phyloP scores from a whole-genome alignment of 2,797 vertebrate species.

The Spheniscus humboldti region DNA sequence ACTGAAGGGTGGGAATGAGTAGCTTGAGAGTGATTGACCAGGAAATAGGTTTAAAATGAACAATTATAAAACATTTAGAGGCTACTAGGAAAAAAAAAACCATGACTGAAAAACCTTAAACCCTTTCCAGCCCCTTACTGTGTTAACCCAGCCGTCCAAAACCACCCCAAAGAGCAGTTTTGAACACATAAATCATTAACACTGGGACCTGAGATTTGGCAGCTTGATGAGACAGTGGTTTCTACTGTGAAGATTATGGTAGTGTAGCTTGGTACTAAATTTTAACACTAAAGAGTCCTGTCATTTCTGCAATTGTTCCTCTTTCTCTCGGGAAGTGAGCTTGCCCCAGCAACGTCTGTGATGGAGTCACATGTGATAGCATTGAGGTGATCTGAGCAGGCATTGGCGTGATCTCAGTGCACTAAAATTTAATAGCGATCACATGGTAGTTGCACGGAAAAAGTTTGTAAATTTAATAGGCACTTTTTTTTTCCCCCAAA shows the following conservation, averaged over 20 bases:
- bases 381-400: background rate
- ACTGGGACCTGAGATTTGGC: background rate
- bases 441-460: rapidly evolving
- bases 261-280: background rate
- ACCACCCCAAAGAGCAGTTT: background rate
- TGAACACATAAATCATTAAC: background rate
- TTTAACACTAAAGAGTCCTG: background rate
- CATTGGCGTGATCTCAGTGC: background rate
- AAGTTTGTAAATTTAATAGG: background rate
- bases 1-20: background rate
- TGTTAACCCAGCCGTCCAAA: background rate
- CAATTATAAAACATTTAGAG: background rate
- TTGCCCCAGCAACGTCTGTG: background rate
- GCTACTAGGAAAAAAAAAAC: background rate
- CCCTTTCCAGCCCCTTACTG: background rate
- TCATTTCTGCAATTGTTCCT: background rate
- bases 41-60: conserved; percentile 34
- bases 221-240: background rate
- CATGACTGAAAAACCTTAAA: background rate
- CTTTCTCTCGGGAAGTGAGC: background rate
- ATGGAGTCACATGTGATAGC: background rate
- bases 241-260: background rate
- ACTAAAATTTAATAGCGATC: background rate
- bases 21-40: conserved; percentile 17
- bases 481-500: rapidly evolving